Conservation (phyloP, 2,797 vertebrate species). For the Brachymystax lenok region DNA sequence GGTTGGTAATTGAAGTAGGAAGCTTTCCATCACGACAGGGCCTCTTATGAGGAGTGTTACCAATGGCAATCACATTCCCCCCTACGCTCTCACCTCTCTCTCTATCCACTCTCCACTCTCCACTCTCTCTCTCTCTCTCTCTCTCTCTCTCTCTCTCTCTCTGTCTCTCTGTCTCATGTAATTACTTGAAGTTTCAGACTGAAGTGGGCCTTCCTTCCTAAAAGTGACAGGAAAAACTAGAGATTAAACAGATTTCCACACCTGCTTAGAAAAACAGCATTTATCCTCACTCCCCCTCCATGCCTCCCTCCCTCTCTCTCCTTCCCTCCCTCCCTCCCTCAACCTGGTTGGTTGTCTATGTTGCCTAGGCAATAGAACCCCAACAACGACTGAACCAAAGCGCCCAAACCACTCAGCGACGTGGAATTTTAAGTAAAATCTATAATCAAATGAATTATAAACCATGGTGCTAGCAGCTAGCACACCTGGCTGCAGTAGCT, state of each 20-base stretch:
- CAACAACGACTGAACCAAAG: slow-evolving; percentile 56
- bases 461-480: slow-evolving; percentile 46
- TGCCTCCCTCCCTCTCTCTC: neutral
- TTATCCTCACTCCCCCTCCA: neutral
- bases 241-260: slow-evolving; percentile 64
- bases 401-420: slow-evolving; percentile 20
- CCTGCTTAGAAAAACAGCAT: slow-evolving; percentile 49
- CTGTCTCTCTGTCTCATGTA: slow-evolving; percentile 72
- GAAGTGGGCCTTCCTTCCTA: slow-evolving; percentile 66
- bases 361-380: slow-evolving; percentile 54
- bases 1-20: slow-evolving; percentile 77
- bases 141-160: slow-evolving; percentile 32
- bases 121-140: slow-evolving; percentile 57
- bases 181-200: slow-evolving; percentile 75
- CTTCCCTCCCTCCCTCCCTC: slow-evolving; percentile 25
- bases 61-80: slow-evolving; percentile 77
- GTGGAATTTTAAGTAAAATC: slow-evolving; percentile 51
- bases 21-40: slow-evolving; percentile 70
- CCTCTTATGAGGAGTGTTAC: slow-evolving; percentile 69
- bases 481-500: slow-evolving; percentile 52
- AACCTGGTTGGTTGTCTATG: slow-evolving; percentile 39
- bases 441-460: slow-evolving; percentile 62
- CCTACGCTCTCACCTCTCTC: slow-evolving; percentile 66
- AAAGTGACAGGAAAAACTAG: slow-evolving; percentile 66
- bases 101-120: slow-evolving; percentile 72